A percentile compares a stretch with the other conserved stretches of the same genome.
phyloP scores from a whole-genome alignment of 1,140 invertebrate species.

The Neodiprion virginianus region DNA sequence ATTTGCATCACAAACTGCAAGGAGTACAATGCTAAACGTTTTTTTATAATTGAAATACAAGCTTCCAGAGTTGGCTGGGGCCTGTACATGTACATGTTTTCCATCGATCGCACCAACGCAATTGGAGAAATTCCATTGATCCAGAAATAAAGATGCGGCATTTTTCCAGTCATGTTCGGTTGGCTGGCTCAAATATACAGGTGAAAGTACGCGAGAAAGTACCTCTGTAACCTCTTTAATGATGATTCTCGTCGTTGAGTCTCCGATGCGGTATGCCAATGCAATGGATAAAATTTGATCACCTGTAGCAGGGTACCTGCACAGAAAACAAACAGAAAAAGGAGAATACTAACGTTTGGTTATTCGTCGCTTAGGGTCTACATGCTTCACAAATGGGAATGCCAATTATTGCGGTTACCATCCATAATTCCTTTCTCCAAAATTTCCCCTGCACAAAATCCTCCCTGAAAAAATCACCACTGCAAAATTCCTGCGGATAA shows the following conservation, averaged over 20 bases:
- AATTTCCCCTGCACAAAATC: too few species aligned
- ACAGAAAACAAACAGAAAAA: not conserved
- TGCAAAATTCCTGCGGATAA: too few species aligned
- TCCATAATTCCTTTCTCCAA: too few species aligned
- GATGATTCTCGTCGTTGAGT: constrained; percentile 5
- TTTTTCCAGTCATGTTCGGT: constrained; percentile 42
- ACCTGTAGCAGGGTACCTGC: constrained; percentile 2
- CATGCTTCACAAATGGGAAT: not conserved
- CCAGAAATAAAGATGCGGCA: constrained; percentile 41
- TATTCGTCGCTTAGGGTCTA: constrained; percentile 2
- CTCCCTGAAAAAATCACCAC: too few species aligned
- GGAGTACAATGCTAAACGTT: constrained; percentile 42
- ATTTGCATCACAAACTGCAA: constrained; percentile 43
- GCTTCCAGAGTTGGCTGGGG: constrained; percentile 40
- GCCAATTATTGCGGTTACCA: not conserved
- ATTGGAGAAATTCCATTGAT: constrained; percentile 48
- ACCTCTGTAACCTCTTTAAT: constrained; percentile 17
- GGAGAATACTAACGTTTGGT: not conserved
- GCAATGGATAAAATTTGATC: not conserved
- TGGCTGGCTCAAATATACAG: constrained; percentile 15
- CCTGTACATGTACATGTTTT: constrained; percentile 46
- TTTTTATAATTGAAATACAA: constrained; percentile 52
- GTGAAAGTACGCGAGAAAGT: constrained; percentile 11
- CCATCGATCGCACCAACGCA: constrained; percentile 50
- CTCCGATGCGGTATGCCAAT: not conserved